Evolutionary conservation across 2,888 invertebrate genomes (phyloP), one percentile per base, ranked within the genome.

Genomic region (Oscheius sp.): DNA sequence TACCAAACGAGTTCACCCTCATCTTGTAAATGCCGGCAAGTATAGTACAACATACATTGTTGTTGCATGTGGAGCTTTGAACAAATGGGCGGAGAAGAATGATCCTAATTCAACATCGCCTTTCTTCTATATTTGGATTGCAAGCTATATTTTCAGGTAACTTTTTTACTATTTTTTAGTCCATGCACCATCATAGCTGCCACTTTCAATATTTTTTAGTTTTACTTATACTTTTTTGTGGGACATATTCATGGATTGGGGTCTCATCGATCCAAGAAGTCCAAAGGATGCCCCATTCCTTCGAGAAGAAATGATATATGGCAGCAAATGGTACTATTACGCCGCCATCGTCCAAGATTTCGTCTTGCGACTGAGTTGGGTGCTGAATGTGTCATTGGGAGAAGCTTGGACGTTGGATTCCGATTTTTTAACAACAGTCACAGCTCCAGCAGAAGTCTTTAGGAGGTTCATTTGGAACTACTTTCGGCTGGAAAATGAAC

Each of bases 241-340:
- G 97, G 97, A 98, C 87, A 92, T 97, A 36, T 94, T 93, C 88
- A 94, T 98, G 93, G 98, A 98, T 89, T 98, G 98, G 98, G 84
- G 84, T 57, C 68, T 85, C 44, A 81, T 85, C 84, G 95, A 95
- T 86, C 91, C 91, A 66, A 92, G 92, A 78, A 92, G 94, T 0
- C 93, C 93, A 0, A 94, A 76, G 41, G 95, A 88, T 94, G 95
- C 89, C 91, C 90, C 86, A 92, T 81, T 85, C 44, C 71, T 86
- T 44, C 71, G 86, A n/a, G 85, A 86, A 69, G 86, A 86, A 64
- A 85, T 85, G 81, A 85, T 86, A 70, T 86, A 86, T 66, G 80
- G 81, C n/a, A 79, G 75, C 57, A 83, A 81, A 62, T 84, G 79
- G 80, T 94, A 93, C 87, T 95, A 95, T 87, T 98, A 98, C 87